These are phyloP conservation scores for Hyaena hyaena DNA, from an alignment of 2,113 vertebrate species.

Conservation along the genomic window DNA sequence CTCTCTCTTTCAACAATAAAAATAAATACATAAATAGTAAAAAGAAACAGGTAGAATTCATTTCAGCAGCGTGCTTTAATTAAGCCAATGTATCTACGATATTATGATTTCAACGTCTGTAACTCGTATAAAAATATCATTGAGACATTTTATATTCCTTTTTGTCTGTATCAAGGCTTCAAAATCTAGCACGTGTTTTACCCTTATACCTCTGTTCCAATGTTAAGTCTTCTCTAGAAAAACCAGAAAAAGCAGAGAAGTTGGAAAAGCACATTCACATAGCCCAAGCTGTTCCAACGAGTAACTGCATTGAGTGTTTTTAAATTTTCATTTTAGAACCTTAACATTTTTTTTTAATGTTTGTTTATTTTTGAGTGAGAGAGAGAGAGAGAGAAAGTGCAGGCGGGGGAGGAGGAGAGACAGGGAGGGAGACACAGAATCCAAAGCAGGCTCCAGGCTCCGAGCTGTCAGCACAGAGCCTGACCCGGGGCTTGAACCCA, in stretches of 20 bases:
- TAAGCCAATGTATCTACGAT: not conserved
- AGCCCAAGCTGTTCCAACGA: not conserved
- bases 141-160: not conserved
- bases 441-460: no score
- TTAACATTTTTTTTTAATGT: not conserved
- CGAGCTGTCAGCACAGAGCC: no score
- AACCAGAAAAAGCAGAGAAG: not conserved
- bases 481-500: no score
- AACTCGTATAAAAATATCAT: not conserved
- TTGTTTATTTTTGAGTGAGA: no score
- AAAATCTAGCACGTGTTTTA: not conserved
- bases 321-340: not conserved
- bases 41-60: not conserved
- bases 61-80: not conserved
- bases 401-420: no score
- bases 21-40: not conserved
- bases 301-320: not conserved
- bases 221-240: not conserved
- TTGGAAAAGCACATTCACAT: not conserved
- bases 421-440: no score
- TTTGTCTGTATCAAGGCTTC: not conserved
- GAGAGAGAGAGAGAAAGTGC: no score
- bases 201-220: not conserved
- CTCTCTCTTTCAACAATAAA: no score
- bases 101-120: not conserved